Evolutionary conservation across 2,888 invertebrate species (phyloP).

Genomic region (Himalopsyche anomala): DNA sequence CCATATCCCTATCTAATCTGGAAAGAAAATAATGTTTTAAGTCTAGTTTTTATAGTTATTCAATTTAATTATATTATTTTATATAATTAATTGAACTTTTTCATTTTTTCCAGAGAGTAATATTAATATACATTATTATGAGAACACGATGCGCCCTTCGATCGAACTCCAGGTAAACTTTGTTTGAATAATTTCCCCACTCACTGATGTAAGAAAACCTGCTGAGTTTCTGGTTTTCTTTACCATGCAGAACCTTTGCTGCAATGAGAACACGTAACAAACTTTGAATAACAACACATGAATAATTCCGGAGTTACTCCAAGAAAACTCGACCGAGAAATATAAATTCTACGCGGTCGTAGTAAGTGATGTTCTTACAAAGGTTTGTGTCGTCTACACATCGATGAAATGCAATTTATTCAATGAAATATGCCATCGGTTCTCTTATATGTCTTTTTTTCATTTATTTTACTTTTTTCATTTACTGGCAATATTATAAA

Average conservation of each 20-base stretch:
- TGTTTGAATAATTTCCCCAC: constrained; percentile 13
- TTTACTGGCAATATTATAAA: too few species aligned
- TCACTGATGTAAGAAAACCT: constrained; percentile 6
- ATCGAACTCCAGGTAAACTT: constrained; percentile 4
- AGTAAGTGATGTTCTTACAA: constrained; percentile 30
- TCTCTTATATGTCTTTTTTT: background rate
- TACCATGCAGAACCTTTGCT: constrained; percentile 14
- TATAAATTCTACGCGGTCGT: constrained; percentile 24
- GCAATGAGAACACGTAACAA: constrained; percentile 50
- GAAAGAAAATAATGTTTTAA: too few species aligned
- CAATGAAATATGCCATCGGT: background rate
- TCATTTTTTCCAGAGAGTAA: too few species aligned
- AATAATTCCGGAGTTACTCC: constrained; percentile 48
- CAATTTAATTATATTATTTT: too few species aligned
- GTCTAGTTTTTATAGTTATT: too few species aligned
- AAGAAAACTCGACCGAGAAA: constrained; percentile 49
- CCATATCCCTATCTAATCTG: too few species aligned
- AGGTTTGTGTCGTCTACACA: background rate
- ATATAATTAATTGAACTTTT: too few species aligned
- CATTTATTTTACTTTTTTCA: too few species aligned
- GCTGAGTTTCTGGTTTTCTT: constrained; percentile 32
- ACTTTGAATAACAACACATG: constrained; percentile 54
- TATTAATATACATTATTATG: background rate
- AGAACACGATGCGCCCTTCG: background rate
- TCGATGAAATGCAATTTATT: background rate